Evolutionary conservation across 2,113 vertebrate species (phyloP).

Genomic region (Junco hyemalis): DNA sequence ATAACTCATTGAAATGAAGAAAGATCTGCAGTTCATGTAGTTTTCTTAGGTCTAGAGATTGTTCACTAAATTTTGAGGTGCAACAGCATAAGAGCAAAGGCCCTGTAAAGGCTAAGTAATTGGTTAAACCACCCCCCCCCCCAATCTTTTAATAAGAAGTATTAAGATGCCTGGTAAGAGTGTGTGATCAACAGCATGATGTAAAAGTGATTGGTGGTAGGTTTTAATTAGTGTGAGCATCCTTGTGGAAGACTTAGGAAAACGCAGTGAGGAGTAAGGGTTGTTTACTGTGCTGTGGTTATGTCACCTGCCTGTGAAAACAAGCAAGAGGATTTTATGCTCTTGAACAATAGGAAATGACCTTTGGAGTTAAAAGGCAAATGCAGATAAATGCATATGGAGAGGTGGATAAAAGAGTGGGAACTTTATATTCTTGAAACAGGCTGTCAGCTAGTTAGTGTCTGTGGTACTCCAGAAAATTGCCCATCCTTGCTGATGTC

Average conservation of each 20-base stretch:
- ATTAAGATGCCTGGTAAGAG: background rate
- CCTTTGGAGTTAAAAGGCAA: background rate
- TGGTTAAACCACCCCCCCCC: background rate
- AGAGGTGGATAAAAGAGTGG: background rate
- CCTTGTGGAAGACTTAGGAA: background rate
- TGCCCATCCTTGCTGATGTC: background rate
- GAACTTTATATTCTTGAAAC: background rate
- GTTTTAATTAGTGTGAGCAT: background rate
- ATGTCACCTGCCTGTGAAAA: background rate
- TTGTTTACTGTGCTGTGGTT: background rate
- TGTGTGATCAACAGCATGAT: background rate
- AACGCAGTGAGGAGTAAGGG: background rate
- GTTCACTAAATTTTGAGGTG: background rate
- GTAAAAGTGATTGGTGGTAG: background rate
- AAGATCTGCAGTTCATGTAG: background rate
- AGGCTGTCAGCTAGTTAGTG: background rate
- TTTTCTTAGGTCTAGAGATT: background rate
- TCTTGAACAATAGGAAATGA: background rate
- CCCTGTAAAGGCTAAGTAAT: background rate
- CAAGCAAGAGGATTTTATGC: background rate
- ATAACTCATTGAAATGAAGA: background rate
- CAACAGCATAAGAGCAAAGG: background rate
- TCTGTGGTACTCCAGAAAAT: background rate
- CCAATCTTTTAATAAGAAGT: background rate
- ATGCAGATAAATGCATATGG: background rate